Percentiles rank a stretch among this genome's conserved stretches.
Evolutionary conservation across 2,113 vertebrate genomes (phyloP).

Genomic region (Okapia johnstoni): DNA sequence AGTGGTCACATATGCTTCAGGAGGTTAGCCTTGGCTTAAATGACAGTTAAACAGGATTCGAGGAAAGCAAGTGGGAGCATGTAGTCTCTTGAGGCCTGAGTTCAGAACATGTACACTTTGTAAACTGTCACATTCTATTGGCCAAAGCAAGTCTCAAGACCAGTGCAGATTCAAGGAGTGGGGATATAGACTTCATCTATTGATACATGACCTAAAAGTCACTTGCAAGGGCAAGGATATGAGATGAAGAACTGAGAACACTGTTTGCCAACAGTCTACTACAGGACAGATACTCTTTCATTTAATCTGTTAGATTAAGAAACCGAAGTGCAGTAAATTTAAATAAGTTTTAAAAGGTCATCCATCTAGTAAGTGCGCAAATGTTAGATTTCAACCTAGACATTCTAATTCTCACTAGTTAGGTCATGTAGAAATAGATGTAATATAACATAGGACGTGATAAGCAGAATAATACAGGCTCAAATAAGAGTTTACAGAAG

Average conservation of each 20-base stretch:
- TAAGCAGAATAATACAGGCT: background rate
- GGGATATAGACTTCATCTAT: background rate
- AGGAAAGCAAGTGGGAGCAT: background rate
- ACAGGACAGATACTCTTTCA: background rate
- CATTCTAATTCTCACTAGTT: background rate
- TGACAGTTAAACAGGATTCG: background rate
- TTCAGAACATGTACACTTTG: background rate
- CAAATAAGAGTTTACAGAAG: background rate
- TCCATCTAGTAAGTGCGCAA: background rate
- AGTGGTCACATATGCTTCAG: background rate
- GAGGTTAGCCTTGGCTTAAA: background rate
- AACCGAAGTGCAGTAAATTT: background rate
- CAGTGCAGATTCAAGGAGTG: background rate
- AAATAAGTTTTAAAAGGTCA: background rate
- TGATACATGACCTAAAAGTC: background rate
- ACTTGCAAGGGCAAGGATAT: background rate
- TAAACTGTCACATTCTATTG: background rate
- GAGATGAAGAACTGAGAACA: background rate
- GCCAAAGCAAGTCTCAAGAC: background rate
- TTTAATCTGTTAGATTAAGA: background rate
- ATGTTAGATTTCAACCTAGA: conserved; percentile 14
- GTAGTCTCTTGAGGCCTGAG: background rate
- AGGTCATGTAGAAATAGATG: background rate
- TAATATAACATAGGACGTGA: background rate
- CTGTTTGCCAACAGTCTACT: background rate